phyloP scores from a whole-genome alignment of 2,797 vertebrate genomes.

The Manis pentadactyla region DNA sequence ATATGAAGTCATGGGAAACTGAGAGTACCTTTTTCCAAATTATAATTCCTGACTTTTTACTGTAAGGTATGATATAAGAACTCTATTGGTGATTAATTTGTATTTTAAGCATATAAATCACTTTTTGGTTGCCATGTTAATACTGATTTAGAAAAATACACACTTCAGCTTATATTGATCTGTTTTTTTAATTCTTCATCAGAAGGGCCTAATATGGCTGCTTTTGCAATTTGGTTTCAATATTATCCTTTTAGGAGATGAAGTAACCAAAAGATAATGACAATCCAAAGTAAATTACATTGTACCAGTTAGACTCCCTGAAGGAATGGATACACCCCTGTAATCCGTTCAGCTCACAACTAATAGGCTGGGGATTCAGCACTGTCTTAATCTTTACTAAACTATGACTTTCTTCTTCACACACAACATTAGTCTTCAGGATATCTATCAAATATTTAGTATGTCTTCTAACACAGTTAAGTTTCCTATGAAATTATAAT shows the following conservation, averaged over 20 bases:
- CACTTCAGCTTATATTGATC: conserved; percentile 84
- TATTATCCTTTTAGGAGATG: conserved; percentile 85
- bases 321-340: conserved; percentile 86
- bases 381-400: conserved; percentile 91
- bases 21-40: not conserved
- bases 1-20: not conserved
- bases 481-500: conserved; percentile 73
- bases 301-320: conserved; percentile 84
- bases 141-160: conserved; percentile 84
- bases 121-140: conserved; percentile 78
- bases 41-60: conserved; percentile 62
- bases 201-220: conserved; percentile 82
- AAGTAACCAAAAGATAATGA: conserved; percentile 85
- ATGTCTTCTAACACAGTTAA: conserved; percentile 72
- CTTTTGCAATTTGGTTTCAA: conserved; percentile 86
- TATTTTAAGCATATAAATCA: conserved; percentile 80
- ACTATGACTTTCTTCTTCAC: conserved; percentile 80
- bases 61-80: conserved; percentile 65
- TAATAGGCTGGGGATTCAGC: conserved; percentile 87
- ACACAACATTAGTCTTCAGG: conserved; percentile 78
- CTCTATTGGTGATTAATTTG: conserved; percentile 71
- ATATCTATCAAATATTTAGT: conserved; percentile 79
- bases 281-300: conserved; percentile 88
- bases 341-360: conserved; percentile 91
- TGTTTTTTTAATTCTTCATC: conserved; percentile 83